Percentiles rank a stretch among this genome's conserved stretches.
These are phyloP conservation scores for Sebastolobus alascanus DNA, from an alignment of 2,797 vertebrate species.

Conservation along the genomic window DNA sequence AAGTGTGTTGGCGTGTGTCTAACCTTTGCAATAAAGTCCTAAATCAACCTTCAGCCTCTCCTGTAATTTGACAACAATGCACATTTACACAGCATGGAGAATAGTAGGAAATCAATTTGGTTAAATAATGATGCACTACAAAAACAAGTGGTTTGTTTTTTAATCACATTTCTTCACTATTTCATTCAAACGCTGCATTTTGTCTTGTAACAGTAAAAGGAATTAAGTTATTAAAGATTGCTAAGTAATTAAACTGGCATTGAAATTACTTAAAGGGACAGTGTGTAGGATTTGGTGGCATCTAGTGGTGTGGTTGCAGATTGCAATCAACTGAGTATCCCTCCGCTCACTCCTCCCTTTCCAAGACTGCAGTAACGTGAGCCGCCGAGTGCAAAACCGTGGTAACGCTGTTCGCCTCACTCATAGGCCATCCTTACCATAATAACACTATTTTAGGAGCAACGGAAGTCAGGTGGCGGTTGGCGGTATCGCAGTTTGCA, in stretches of 20 bases:
- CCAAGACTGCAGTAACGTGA: not conserved
- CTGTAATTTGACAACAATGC: slow-evolving; percentile 1
- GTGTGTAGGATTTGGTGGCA: no score
- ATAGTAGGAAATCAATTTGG: not conserved
- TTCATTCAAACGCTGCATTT: not conserved
- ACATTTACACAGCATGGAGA: not conserved
- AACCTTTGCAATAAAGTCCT: slow-evolving; percentile 85
- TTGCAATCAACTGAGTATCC: not conserved
- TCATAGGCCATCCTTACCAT: not conserved
- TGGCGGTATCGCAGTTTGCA: no score
- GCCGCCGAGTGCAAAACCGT: no score
- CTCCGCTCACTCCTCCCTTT: not conserved
- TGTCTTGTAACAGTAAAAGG: not conserved
- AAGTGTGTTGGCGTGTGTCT: slow-evolving; percentile 67
- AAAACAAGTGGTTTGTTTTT: not conserved
- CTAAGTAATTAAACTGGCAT: not conserved
- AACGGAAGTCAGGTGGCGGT: no score
- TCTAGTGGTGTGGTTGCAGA: not conserved
- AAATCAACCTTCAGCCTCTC: slow-evolving; percentile 43
- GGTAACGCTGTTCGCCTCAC: no score
- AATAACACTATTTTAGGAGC: no score
- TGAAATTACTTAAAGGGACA: not conserved
- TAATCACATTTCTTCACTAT: not conserved
- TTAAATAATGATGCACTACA: slow-evolving; percentile 4
- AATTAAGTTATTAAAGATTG: not conserved